Conservation (phyloP, 2,113 vertebrate genomes). For the Ivindomyrus marchei region DNA sequence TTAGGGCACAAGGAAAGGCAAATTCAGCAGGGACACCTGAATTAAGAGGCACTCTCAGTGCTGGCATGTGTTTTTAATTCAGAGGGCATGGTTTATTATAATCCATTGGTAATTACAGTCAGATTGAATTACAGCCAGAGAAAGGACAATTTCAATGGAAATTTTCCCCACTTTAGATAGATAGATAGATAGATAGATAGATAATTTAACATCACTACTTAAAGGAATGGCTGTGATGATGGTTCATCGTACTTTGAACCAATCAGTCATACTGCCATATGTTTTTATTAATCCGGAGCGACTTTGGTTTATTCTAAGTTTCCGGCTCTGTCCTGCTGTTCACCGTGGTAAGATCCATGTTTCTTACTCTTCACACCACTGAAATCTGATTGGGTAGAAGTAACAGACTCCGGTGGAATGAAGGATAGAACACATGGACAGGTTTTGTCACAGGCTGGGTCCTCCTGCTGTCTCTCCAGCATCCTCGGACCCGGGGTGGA, state of each 20-base stretch:
- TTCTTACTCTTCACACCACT: constrained; percentile 94
- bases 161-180: neutral
- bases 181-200: neutral
- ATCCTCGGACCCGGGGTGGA: neutral
- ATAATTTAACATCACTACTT: neutral
- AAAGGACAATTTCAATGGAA: neutral
- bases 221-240: neutral
- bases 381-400: constrained; percentile 88
- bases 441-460: constrained; percentile 30
- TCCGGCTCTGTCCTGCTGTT: neutral
- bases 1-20: neutral
- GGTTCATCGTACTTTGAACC: neutral
- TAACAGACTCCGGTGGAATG: constrained; percentile 99
- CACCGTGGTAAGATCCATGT: constrained; percentile 67
- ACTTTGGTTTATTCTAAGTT: neutral
- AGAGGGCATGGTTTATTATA: neutral
- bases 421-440: constrained; percentile 88
- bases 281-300: neutral
- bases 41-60: neutral
- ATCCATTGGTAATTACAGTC: neutral
- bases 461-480: neutral
- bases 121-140: neutral
- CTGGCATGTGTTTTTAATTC: neutral
- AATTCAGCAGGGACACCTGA: neutral
- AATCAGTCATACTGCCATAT: neutral